Base-by-base conservation (phyloP, 2,888 invertebrate genomes). In the Graphium colonna region DNA sequence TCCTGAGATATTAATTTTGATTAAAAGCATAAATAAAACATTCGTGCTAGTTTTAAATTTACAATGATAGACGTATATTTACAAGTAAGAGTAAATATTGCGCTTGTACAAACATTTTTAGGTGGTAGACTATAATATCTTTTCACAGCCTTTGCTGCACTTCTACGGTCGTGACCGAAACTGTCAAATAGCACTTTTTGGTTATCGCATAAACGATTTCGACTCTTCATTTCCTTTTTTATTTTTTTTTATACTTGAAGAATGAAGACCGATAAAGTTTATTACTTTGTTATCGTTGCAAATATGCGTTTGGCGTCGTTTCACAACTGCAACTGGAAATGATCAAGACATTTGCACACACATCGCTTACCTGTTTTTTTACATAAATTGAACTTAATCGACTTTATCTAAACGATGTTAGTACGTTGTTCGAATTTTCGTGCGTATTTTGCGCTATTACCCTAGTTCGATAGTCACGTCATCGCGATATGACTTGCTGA, bases 221-320 rank as follows among this genome's bases (percentile, higher is more conserved):
- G 21, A 21, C 21, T 3, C 21, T 21, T 21, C 3, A 10, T 10
- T 33, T 33, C 33, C 10, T 10, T 9, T 9, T 33, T 33, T n/a
- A 10, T 33, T 33, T 9, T 33, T 10, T n/a, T 9, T 33, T 5
- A 33, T 33, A 3, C 8, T 33, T 33, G n/a, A 33, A 33, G 9
- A 9, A 33, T 33, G 33, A 9, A 33, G n/a, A 10, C 33, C 33
- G n/a, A 33, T n/a, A 9, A n/a, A 10, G 33, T 33, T 33, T 33
- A 33, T n/a, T 33, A 2, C n/a, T 33, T 16, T 45, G 17, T 45
- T 45, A 33, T 45, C 45, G 28, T 28, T 45, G 31, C 31, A 45
- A 45, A 33, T 16, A 47, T 33, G 15, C 41, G 28, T 17, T 49
- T 33, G 33, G 1, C 9, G n/a, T 2, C 10, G 3, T 33, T 33